phyloP scores from a whole-genome alignment of 2,888 invertebrate species.

The Ernsta delagoae region DNA sequence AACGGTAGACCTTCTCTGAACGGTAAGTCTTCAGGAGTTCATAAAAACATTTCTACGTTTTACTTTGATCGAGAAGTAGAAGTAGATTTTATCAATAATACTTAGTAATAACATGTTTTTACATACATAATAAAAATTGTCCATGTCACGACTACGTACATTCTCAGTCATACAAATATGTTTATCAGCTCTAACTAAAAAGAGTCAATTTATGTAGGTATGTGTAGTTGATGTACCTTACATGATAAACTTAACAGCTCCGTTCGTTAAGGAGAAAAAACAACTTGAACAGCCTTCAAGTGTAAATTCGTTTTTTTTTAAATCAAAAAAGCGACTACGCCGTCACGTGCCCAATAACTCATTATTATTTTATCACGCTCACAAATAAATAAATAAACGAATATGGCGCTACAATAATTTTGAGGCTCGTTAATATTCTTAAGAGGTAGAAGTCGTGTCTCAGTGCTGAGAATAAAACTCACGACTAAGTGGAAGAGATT shows the following conservation, averaged over 20 bases:
- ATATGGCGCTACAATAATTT: constrained; percentile 46
- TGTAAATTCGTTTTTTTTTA: background rate
- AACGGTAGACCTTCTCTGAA: background rate
- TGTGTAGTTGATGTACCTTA: no score
- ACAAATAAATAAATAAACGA: constrained; percentile 34
- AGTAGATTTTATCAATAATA: no score
- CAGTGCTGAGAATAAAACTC: constrained; percentile 49
- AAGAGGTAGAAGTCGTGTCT: constrained; percentile 44
- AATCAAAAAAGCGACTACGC: background rate
- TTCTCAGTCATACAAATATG: no score
- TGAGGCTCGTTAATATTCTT: constrained; percentile 51
- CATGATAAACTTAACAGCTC: background rate
- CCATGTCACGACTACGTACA: no score
- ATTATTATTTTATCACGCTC: constrained; percentile 37
- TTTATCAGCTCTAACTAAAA: no score
- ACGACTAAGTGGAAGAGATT: constrained; percentile 46
- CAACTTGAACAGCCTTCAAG: background rate
- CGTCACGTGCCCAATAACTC: constrained; percentile 1
- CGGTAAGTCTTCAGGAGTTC: no score
- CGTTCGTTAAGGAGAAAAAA: constrained; percentile 1
- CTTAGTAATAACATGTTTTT: no score
- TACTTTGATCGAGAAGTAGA: no score
- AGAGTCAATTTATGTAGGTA: no score
- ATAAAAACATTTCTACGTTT: no score
- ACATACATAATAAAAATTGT: no score